phyloP scores from a whole-genome alignment of 2,888 invertebrate genomes.

The Drosophila incognita region DNA sequence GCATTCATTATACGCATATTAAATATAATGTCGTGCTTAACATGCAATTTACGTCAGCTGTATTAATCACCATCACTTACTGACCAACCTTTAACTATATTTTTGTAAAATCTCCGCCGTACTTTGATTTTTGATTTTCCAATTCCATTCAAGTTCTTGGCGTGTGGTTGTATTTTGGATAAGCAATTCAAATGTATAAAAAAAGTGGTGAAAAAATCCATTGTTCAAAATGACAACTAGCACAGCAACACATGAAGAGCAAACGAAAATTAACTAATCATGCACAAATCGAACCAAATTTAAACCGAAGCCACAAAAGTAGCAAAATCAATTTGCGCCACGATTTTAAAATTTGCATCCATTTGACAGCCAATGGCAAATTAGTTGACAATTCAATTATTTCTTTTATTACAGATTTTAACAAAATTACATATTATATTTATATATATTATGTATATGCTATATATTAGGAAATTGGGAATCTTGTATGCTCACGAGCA shows the following conservation, averaged over 20 bases:
- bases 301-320: conserved; percentile 32
- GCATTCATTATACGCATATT: conserved; percentile 1
- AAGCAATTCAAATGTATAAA: background rate
- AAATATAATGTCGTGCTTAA: background rate
- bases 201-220: background rate
- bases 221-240: too few relatives aligned
- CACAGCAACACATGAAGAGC: too few relatives aligned
- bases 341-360: conserved; percentile 33
- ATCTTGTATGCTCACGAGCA: too few relatives aligned
- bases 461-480: background rate
- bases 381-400: conserved; percentile 63
- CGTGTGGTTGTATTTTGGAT: background rate
- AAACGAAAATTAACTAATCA: background rate
- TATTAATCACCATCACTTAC: background rate
- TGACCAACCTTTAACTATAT: conserved; percentile 15
- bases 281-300: background rate
- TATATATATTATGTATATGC: too few relatives aligned
- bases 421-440: too few relatives aligned
- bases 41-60: background rate
- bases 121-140: background rate
- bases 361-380: conserved; percentile 55
- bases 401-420: conserved; percentile 14
- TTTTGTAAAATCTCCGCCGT: background rate
- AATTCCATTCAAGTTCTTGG: background rate
- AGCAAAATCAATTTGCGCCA: conserved; percentile 36